Percentiles rank a stretch among this genome's conserved stretches.
Evolutionary conservation across 37 sponge, comb jelly and placozoan species (phyloP).

Genomic region (Theonella swinhoei): DNA sequence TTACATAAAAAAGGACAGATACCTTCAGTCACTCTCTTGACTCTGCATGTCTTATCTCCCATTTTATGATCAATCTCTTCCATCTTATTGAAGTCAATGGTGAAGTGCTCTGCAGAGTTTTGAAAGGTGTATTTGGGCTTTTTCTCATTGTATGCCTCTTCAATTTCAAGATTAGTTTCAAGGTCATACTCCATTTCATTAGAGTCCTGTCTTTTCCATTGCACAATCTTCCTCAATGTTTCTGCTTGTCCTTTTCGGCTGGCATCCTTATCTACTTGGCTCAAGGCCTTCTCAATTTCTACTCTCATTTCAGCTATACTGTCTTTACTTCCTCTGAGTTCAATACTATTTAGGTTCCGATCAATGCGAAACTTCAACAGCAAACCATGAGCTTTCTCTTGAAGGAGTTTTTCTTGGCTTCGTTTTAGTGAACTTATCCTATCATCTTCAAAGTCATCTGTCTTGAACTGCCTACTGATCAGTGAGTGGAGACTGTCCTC

Average conservation of each 20-base stretch:
- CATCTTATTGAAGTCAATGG: conserved; percentile 29
- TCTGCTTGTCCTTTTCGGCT: conserved; percentile 23
- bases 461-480: conserved; percentile 23
- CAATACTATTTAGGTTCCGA: conserved; percentile 17
- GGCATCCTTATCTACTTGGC: not conserved
- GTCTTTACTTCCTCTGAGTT: conserved; percentile 7
- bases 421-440: not conserved
- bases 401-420: not conserved
- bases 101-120: not conserved
- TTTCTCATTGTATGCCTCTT: conserved; percentile 26
- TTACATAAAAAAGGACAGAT: conserved; percentile 16
- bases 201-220: conserved; percentile 40
- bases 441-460: conserved; percentile 26
- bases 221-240: conserved; percentile 15
- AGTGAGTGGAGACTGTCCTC: not conserved
- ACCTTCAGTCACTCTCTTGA: conserved; percentile 27
- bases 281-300: not conserved
- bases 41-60: not conserved
- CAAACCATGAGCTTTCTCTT: conserved; percentile 8
- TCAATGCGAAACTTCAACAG: conserved; percentile 25
- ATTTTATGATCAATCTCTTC: conserved; percentile 11
- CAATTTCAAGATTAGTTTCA: conserved; percentile 37
- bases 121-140: not conserved
- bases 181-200: conserved; percentile 26
- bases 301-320: conserved; percentile 27